Base-by-base conservation (phyloP, 1,140 invertebrate genomes). In the Propsilocerus akamusi region DNA sequence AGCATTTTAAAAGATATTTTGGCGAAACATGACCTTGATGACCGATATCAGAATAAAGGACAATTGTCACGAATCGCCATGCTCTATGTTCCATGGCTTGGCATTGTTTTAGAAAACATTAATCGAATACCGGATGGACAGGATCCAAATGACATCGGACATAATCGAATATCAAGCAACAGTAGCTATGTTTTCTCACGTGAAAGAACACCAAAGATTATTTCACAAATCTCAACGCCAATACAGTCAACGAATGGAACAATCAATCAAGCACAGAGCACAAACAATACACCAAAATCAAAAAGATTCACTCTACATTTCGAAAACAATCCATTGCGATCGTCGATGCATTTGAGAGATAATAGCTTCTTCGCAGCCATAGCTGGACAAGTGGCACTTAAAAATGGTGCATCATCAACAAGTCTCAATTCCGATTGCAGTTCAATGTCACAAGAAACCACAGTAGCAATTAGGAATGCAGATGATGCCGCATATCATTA, bases 1-100 rank as follows among this genome's bases (percentile, higher is more conserved):
- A 67, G 68, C 22, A 81, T 87, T 11, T 69, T 97, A 23, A 73
- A 89, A 52, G 86, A 92, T 67, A 64, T 94, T 51, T 68, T 97
- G 46, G 87, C 88, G 1, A 97, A 97, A 66, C 94, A 97, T 67
- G 85, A 94, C 56, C 74, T 91, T 59, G 94, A 97, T 67, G 85
- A 90, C 60, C 70, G 93, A 52, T 97, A 94, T 64, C 75, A 82
- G 57, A 75, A 73, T 53, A 74, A 78, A 55, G 80, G 80, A 46
- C 81, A 87, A 60, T 77, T 94, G 58, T 80, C 81, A 6, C 71
- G 92, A 49, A 88, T 97, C 50, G 85, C 89, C 0, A 74, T 85
- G 5, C 71, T 97, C 26, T 97, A 97, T 61, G 75, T 93, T 34
- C 94, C 94, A 0, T 84, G 91, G 74, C 71, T 97, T 26, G 76